Base-by-base conservation (phyloP, 2,797 vertebrate genomes). In the Hephaestus fuliginosus region DNA sequence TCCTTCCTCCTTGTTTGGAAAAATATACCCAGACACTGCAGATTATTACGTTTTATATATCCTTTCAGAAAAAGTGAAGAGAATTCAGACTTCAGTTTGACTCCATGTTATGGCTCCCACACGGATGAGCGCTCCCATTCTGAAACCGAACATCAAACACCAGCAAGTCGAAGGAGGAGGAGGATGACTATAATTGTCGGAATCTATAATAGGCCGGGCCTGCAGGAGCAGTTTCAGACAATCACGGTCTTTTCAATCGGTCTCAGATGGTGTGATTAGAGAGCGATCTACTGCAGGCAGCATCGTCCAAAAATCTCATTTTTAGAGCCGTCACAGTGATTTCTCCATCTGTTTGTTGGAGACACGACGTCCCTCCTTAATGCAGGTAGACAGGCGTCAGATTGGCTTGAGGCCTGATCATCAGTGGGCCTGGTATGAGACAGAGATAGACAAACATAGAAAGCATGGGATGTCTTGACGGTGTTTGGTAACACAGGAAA, bases 191-290 rank as follows among this genome's bases (percentile, higher is more conserved):
- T 81, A 79, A 78, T 74, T 65, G 70, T 70, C 56, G 52, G 41
- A 80, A 57, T 63, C 57, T 33, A 68, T 81, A 81, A 86, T 56
- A 72, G 48, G 28, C 46, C 61, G 36, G 64, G 57, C 52, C 69
- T 80, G 58, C 57, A 62, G 62, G 78, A 83, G 69, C 82, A 43
- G 68, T 74, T 87, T 85, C 62, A 85, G 69, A 84, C 80, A 78
- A 73, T 87, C 74, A 66, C 43, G 56, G 78, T 85, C 63, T 76
- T 86, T 88, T 91, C 80, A 83, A 73, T 88, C 69, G 46, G 73
- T 71, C 79, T 90, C 82, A 87, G 83, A 87, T 84, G 80, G 57
- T 80, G 76, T 88, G 84, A 93, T 90, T 86, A 88, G 62, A 84
- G 82, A 78, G 66, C 4, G 30, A 85, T 88, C 71, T 67, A 70